Conservation (phyloP, 1,140 invertebrate species). For the Bilobella aurantiaca region DNA sequence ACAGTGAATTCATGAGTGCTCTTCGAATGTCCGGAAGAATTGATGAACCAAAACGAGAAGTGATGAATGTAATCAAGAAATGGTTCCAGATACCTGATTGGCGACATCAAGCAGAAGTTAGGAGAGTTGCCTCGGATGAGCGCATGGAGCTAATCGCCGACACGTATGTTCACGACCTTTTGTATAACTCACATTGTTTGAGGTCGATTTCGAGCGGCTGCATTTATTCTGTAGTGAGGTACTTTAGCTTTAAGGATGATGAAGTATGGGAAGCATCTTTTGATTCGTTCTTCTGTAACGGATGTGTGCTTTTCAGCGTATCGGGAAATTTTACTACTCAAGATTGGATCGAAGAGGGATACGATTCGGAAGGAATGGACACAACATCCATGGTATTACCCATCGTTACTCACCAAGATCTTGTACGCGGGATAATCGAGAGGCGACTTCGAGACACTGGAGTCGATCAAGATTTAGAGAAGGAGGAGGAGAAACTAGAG, state of each 20-base stretch:
- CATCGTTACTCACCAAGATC: not conserved
- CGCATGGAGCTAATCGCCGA: not conserved
- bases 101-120: not conserved
- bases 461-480: not conserved
- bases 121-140: not conserved
- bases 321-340: not conserved
- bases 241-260: too few species aligned
- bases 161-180: not conserved
- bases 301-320: not conserved
- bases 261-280: too few species aligned
- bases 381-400: not conserved
- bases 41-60: not conserved
- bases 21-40: not conserved
- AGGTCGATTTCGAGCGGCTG: too few species aligned
- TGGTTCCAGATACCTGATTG: not conserved
- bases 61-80: not conserved
- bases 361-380: not conserved
- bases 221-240: too few species aligned
- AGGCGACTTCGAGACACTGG: not conserved
- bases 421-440: not conserved
- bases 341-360: not conserved
- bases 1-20: not conserved
- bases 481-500: not conserved
- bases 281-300: too few species aligned
- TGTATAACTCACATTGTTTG: not conserved